Evolutionary conservation across 2,113 vertebrate genomes (phyloP).

Genomic region (Ranitomeya imitator): DNA sequence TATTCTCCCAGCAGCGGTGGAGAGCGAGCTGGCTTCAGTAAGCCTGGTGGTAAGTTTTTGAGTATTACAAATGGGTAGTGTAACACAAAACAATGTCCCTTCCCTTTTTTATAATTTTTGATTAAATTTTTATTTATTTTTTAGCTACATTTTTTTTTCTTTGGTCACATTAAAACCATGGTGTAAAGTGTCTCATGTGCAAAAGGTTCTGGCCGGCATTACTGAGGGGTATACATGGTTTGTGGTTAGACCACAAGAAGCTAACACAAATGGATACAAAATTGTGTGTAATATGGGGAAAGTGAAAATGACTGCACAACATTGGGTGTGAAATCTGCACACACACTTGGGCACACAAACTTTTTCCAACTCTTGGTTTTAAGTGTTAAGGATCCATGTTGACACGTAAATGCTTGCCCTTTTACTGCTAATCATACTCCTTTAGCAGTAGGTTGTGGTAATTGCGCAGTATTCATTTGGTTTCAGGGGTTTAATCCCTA

Average conservation of each 20-base stretch:
- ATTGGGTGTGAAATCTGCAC: slow-evolving; percentile 19
- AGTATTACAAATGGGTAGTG: slow-evolving; percentile 97
- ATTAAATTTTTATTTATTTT: not conserved
- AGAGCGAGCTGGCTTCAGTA: slow-evolving; percentile 99
- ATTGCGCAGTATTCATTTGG: not conserved
- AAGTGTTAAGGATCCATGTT: not conserved
- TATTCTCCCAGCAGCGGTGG: slow-evolving; percentile 99
- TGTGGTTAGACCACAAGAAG: slow-evolving; percentile 68
- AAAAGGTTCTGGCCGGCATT: slow-evolving; percentile 81
- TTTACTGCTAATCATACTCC: slow-evolving; percentile 39
- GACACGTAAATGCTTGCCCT: not conserved
- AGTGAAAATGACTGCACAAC: slow-evolving; percentile 19
- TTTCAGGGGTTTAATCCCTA: not conserved
- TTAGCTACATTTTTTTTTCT: not conserved
- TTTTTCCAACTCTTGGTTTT: not conserved
- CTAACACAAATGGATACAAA: slow-evolving; percentile 51
- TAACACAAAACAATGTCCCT: slow-evolving; percentile 78
- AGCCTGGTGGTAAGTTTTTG: slow-evolving; percentile 99
- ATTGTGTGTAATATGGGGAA: slow-evolving; percentile 74
- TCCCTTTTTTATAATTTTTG: slow-evolving; percentile 49
- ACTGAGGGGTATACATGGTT: slow-evolving; percentile 76
- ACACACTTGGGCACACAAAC: slow-evolving; percentile 42
- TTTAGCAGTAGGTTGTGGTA: slow-evolving; percentile 20
- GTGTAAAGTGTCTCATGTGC: slow-evolving; percentile 47
- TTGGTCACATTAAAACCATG: slow-evolving; percentile 39